Evolutionary conservation across 30 jellyfish, hydroid and myxozoan genomes (phyloP).

Genomic region (Cassiopea xamachana): DNA sequence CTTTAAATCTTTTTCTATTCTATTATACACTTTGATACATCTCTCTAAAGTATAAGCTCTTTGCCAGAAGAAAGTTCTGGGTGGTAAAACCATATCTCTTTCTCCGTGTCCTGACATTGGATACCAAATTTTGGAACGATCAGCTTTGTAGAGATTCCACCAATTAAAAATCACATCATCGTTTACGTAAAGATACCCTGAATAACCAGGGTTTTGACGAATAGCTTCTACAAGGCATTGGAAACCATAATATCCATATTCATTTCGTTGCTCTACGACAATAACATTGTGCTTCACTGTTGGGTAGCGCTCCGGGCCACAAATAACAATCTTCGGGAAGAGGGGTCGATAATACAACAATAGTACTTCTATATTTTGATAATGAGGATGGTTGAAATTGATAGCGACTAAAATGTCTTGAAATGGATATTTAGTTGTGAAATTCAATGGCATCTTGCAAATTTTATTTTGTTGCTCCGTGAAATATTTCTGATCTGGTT

Average conservation of each 20-base stretch:
- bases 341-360: conserved; percentile 25
- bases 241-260: conserved; percentile 73
- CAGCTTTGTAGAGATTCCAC: conserved; percentile 69
- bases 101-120: neutral
- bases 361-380: conserved; percentile 31
- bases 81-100: neutral
- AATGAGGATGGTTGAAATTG: conserved; percentile 76
- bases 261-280: conserved; percentile 1
- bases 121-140: conserved; percentile 59
- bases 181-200: conserved; percentile 63
- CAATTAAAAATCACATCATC: conserved; percentile 78
- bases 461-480: too few species aligned
- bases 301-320: conserved; percentile 68
- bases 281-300: conserved; percentile 5
- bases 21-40: conserved; percentile 27
- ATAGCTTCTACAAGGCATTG: neutral
- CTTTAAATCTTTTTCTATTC: conserved; percentile 7
- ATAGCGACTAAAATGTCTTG: conserved; percentile 49
- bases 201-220: conserved; percentile 41
- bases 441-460: neutral
- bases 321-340: conserved; percentile 52
- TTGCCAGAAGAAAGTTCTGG: conserved; percentile 9
- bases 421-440: conserved; percentile 1
- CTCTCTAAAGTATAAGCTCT: conserved; percentile 13
- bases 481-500: too few species aligned